phyloP scores from a whole-genome alignment of 2,888 invertebrate genomes.

The Rhamphomyia laevipes region DNA sequence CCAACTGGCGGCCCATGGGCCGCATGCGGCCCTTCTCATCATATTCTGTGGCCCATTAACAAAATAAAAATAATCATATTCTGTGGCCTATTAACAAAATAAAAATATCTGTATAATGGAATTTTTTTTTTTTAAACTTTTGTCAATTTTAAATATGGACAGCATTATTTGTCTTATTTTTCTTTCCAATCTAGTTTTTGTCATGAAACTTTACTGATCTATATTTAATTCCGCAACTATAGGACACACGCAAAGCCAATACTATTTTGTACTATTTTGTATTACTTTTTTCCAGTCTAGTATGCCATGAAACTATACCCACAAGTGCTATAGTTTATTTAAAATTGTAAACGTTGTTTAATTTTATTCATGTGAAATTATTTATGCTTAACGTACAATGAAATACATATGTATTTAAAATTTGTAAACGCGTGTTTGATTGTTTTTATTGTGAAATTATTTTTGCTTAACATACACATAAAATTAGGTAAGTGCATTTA shows the following conservation, averaged over 20 bases:
- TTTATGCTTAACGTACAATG: no score
- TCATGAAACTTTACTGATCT: background rate
- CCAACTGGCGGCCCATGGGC: constrained; percentile 2
- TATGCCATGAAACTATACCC: background rate
- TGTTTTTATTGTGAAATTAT: no score
- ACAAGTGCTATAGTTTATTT: background rate
- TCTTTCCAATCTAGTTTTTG: background rate
- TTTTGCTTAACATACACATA: no score
- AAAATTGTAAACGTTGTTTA: background rate
- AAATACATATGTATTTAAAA: no score
- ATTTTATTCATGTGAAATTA: background rate
- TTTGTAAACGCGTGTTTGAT: no score
- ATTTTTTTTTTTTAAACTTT: background rate
- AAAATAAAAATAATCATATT: no score
- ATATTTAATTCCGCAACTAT: background rate
- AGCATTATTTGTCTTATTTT: background rate
- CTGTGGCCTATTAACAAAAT: background rate
- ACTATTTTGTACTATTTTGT: background rate
- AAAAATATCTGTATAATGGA: background rate
- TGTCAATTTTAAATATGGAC: background rate
- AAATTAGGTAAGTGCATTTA: no score
- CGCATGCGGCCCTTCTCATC: background rate
- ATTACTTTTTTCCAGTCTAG: background rate
- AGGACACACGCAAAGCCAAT: background rate
- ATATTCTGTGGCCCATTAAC: background rate